Evolutionary conservation across 2,797 vertebrate species (phyloP), one percentile per base, ranked within the genome.

Genomic region (Melanotaenia maccullochi): DNA sequence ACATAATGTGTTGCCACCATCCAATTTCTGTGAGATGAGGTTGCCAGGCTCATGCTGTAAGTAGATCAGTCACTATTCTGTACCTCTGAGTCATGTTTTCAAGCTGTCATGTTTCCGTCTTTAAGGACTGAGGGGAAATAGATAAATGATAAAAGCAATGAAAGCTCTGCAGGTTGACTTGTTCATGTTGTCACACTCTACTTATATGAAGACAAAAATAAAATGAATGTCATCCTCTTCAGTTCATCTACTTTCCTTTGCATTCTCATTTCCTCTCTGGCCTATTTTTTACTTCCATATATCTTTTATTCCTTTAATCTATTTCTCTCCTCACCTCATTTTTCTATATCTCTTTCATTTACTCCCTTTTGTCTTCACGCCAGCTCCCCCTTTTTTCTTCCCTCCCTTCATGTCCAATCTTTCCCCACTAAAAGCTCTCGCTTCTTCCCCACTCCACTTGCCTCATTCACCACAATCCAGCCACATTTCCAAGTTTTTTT

Each of bases 251-350:
- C 61, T 63, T 75, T 77, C 67, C 65, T 58, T 68, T 67, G 42
- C 55, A 16, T 81, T 87, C 68, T 65, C 40, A 68, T 81, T 84
- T 85, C 71, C 70, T 85, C 52, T 63, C 49, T 65, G 82, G 38
- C 28, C 64, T 76, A 74, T 28, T 71, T 74, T 76, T 64, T 81
- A 32, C 62, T 70, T 76, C 36, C 54, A 75, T 76, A 66, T 73
- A 81, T 79, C 77, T 82, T 70, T 24, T 61, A n/a, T 59, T 75
- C 36, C 67, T 86, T 78, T 80, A 73, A 86, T 87, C 77, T 76
- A 40, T 79, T 78, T 58, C 68, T 55, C 33, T 54, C 75, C 75
- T 78, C 65, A 76, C 66, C 78, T 83, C 20, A 0, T 87, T 83
- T 82, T 74, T 67, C 81, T 44, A 3, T 68, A 44, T 73, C 61